Evolutionary conservation across 2,888 invertebrate species (phyloP), one percentile per base, ranked within the genome.

Genomic region (Xestoiulus laeticollis): DNA sequence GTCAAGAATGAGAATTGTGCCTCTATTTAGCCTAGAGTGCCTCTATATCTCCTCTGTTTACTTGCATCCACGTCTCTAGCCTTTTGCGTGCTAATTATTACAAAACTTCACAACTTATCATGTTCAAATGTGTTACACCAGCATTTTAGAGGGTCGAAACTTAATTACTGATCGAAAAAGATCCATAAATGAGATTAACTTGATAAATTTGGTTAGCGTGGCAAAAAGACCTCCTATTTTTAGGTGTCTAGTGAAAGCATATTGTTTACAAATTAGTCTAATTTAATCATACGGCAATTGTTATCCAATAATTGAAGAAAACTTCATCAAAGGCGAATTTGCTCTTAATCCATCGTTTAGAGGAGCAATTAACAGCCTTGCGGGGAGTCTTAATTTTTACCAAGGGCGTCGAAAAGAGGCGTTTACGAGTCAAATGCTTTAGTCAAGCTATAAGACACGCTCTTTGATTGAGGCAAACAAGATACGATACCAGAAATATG

Each of bases 91-190:
- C 84, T 88, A 84, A 88, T 88, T 88, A 88, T 88, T 88, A 86
- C 88, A 88, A 88, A 88, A 88, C 88, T 88, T 88, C 88, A 87
- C 88, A 85, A 88, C 84, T 87, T 88, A 88, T 88, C 88, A 88
- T 88, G 88, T 88, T 88, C 85, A 88, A 88, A 88, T 88, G 88
- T 87, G 86, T 86, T 88, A 85, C 86, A 88, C 84, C 82, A 84
- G 85, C 43, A 83, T 87, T 83, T 88, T 53, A 87, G 68, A 86
- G 86, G 88, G 82, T 78, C 53, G 82, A 88, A 88, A 88, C 88
- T 88, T 85, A 88, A 88, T 88, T 88, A 88, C 68, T 88, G 88
- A 88, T 88, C 88, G 88, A 88, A 88, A 88, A 88, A 87, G 88
- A 88, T 87, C 83, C 85, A 87, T 87, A 88, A 88, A 88, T 88